Conservation (phyloP, 1,140 invertebrate genomes). For the Microplitis mediator region DNA sequence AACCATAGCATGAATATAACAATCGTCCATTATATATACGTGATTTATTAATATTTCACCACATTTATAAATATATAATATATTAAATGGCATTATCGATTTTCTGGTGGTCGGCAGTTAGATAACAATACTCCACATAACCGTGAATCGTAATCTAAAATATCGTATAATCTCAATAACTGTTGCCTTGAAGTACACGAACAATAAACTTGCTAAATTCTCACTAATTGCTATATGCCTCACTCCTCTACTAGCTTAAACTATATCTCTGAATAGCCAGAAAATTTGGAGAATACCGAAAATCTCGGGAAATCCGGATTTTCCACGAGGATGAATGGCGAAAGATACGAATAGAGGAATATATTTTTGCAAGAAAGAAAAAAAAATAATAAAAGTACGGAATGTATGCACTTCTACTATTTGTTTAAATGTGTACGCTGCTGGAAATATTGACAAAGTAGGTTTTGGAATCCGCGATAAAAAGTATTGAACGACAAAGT, state of each 20-base stretch:
- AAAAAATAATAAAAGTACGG: not conserved
- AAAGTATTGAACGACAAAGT: constrained; percentile 7
- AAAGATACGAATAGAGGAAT: not conserved
- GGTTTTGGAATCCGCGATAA: not conserved
- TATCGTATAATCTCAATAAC: constrained; percentile 14
- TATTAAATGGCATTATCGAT: not conserved
- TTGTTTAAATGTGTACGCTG: not conserved
- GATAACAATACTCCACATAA: constrained; percentile 22
- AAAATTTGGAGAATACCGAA: not conserved
- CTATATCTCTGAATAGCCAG: too few species aligned
- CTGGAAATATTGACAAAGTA: not conserved
- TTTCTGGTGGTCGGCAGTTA: not conserved
- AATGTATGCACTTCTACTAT: not conserved
- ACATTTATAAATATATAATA: not conserved
- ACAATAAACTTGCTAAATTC: constrained; percentile 2
- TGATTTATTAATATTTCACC: constrained; percentile 43
- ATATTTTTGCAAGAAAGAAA: not conserved
- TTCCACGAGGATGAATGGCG: not conserved
- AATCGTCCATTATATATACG: constrained; percentile 21
- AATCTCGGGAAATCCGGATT: constrained; percentile 24
- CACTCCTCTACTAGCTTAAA: not conserved
- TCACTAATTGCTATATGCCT: constrained; percentile 14
- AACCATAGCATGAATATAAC: constrained; percentile 4
- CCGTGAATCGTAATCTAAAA: constrained; percentile 4
- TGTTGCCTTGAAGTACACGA: constrained; percentile 11